Evolutionary conservation across 1,140 invertebrate genomes (phyloP), one percentile per base, ranked within the genome.

Genomic region (Aphaenogaster rudis): DNA sequence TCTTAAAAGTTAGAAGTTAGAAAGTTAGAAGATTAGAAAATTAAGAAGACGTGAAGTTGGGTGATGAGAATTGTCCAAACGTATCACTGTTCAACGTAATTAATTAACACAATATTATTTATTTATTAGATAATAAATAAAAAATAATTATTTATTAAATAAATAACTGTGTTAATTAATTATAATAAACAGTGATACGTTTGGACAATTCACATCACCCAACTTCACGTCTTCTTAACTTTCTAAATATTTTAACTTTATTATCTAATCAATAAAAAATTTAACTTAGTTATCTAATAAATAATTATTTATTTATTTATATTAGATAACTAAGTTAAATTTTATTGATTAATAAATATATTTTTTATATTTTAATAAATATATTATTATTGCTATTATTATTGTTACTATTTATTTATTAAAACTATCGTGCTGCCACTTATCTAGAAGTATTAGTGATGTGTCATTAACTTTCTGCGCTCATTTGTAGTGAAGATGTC

Each of bases 91-190:
- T 39, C 2, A n/a, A n/a, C 1, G 6, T 64, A 39, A 64, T 64
- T 64, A 64, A 64, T 64, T 64, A 17, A 64, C 7, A 7, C 39
- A n/a, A 3, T 64, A 3, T 64, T 64, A 39, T 39, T 64, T 64
- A 39, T 64, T 64, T 36, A 13, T 63, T 63, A 63, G 1, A 36
- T 63, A 63, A 63, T 57, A 54, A 54, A 28, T 28, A 28, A 28
- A 28, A 28, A 28, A 28, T 28, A 28, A 57, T 63, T 63, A 63
- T 36, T 0, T 63, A 63, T 36, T 13, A 36, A 64, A 64, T 39
- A 64, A 64, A 39, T 39, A 64, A 64, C 3, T 64, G 39, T 7
- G 7, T 64, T 17, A 64, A 64, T 64, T 64, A 64, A 64, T 64
- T 39, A 64, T 2, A 1, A 39, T n/a, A 2, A 39, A 64, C 15